A percentile compares a stretch with the other conserved stretches of the same genome.
phyloP scores from a whole-genome alignment of 2,888 invertebrate species.

The Urechis unicinctus region DNA sequence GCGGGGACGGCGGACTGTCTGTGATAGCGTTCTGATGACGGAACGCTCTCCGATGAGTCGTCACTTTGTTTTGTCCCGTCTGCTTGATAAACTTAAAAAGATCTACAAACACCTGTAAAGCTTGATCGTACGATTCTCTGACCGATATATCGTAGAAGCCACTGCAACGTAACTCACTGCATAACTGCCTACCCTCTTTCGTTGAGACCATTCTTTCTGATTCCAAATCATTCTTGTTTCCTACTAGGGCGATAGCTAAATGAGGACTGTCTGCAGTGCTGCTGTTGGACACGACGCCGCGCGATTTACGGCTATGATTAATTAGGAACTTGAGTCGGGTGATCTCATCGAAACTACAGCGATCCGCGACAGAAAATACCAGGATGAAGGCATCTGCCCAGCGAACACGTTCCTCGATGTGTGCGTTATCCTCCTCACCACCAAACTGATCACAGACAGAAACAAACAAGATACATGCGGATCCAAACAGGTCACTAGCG shows the following conservation, averaged over 20 bases:
- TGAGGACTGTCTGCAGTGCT: constrained; percentile 48
- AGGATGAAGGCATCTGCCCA: constrained; percentile 85
- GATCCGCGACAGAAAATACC: constrained; percentile 82
- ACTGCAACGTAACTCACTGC: constrained; percentile 22
- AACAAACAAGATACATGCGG: too few species aligned
- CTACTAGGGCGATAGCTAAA: constrained; percentile 73
- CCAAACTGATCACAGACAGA: too few species aligned
- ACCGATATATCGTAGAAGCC: background rate
- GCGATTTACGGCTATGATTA: constrained; percentile 35
- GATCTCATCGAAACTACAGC: constrained; percentile 65
- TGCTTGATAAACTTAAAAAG: background rate
- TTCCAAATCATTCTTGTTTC: constrained; percentile 71
- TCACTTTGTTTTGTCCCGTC: too few species aligned
- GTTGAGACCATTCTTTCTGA: constrained; percentile 67
- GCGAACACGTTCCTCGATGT: constrained; percentile 69
- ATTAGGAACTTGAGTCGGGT: constrained; percentile 37
- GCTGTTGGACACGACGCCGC: background rate
- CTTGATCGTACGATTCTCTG: background rate
- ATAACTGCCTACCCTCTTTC: constrained; percentile 25
- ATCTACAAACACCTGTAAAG: background rate
- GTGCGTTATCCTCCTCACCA: constrained; percentile 30
- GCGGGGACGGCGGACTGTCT: background rate
- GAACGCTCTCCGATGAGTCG: too few species aligned
- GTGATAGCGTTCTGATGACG: background rate
- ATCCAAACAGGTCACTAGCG: too few species aligned